Conservation (phyloP, 2,888 invertebrate genomes). For the Lamellibrachia satsuma region DNA sequence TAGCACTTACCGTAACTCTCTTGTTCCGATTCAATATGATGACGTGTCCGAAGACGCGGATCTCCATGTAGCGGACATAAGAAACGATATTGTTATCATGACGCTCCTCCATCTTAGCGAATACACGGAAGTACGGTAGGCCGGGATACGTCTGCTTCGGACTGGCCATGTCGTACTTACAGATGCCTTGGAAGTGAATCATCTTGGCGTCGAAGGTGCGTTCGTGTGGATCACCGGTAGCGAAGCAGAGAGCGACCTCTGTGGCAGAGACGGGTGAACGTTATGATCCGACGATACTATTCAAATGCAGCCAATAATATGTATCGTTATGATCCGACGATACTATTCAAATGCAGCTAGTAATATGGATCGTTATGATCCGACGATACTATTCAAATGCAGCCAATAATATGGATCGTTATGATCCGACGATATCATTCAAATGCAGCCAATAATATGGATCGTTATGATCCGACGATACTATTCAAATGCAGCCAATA, state of each 20-base stretch:
- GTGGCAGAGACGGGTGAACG: background rate
- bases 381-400: too few species aligned
- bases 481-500: too few species aligned
- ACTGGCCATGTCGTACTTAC: conserved; percentile 25
- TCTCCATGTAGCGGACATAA: conserved; percentile 20
- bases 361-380: background rate
- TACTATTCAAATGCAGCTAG: too few species aligned
- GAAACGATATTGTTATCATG: conserved; percentile 25
- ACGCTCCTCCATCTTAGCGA: conserved; percentile 7
- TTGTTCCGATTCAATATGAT: conserved; percentile 1
- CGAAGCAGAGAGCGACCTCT: conserved; percentile 21
- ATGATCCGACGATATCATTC: background rate
- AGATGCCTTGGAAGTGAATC: conserved; percentile 25
- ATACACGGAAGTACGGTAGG: background rate
- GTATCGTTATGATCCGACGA: background rate
- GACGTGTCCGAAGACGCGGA: background rate
- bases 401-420: too few species aligned
- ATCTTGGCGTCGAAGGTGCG: conserved; percentile 8
- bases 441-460: too few species aligned
- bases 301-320: too few species aligned
- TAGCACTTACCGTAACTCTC: background rate
- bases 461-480: background rate
- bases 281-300: background rate
- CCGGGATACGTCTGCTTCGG: background rate
- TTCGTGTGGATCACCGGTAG: conserved; percentile 17